Percentiles rank a stretch among this genome's conserved stretches.
Conservation (phyloP, 1,140 invertebrate genomes). For the Drosophila dunni region DNA sequence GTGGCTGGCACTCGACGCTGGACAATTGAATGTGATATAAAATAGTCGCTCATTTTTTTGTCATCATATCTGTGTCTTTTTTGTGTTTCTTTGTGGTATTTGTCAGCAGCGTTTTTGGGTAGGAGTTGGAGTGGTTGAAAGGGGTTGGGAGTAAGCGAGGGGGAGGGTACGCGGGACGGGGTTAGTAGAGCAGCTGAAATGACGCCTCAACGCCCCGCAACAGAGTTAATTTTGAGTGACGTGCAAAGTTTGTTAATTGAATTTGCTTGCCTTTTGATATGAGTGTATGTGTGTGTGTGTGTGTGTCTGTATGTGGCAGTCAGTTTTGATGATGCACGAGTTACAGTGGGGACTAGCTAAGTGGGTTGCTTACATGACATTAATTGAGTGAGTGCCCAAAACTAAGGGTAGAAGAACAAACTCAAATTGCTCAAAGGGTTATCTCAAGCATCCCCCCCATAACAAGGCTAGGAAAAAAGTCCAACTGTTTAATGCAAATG, state of each 20-base stretch:
- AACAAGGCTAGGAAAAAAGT: not conserved
- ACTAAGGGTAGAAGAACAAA: conserved; percentile 1
- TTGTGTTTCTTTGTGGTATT: conserved; percentile 54
- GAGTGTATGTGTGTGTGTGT: conserved; percentile 45
- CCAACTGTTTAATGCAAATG: conserved; percentile 49
- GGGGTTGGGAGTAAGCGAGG: not conserved
- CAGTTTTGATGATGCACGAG: conserved; percentile 52
- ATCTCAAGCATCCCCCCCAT: conserved; percentile 7
- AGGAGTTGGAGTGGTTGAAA: not conserved
- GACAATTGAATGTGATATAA: conserved; percentile 81
- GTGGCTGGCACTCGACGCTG: conserved; percentile 49
- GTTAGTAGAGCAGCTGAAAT: conserved; percentile 26
- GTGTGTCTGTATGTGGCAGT: conserved; percentile 52
- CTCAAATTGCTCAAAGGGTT: conserved; percentile 50
- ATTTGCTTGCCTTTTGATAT: conserved; percentile 78
- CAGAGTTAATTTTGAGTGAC: conserved; percentile 81
- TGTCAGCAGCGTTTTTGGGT: conserved; percentile 49
- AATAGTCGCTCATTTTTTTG: conserved; percentile 61
- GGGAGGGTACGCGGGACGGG: not conserved
- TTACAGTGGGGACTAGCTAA: conserved; percentile 79
- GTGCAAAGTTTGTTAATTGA: conserved; percentile 82
- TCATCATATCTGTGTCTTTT: conserved; percentile 55
- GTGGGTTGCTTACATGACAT: conserved; percentile 82
- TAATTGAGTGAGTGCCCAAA: conserved; percentile 66
- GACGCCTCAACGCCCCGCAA: conserved; percentile 64